Conservation (phyloP, 2,888 invertebrate genomes). For the Lomographa bimaculata region DNA sequence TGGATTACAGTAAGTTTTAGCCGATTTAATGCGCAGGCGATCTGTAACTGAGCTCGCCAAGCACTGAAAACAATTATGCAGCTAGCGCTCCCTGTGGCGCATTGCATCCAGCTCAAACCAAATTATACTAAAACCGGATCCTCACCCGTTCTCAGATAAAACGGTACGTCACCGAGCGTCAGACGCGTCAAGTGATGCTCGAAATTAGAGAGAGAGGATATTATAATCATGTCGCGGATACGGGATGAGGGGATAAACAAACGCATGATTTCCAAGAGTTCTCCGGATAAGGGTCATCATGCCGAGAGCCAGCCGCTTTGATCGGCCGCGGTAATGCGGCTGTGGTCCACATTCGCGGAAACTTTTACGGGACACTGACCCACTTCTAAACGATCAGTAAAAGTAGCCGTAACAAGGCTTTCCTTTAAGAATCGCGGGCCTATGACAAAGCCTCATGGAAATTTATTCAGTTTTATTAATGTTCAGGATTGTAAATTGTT, state of each 20-base stretch:
- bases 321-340: conserved; percentile 63
- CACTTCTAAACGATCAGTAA: conserved; percentile 64
- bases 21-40: conserved; percentile 38
- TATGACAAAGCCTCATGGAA: conserved; percentile 34
- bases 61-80: conserved; percentile 61
- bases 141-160: conserved; percentile 16
- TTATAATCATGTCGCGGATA: conserved; percentile 31
- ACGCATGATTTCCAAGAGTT: conserved; percentile 55
- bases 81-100: conserved; percentile 32
- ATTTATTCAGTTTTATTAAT: conserved; percentile 24
- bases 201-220: conserved; percentile 30
- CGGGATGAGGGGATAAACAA: conserved; percentile 47
- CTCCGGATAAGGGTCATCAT: conserved; percentile 54
- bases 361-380: conserved; percentile 78
- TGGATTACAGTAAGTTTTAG: conserved; percentile 40
- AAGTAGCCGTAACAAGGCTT: conserved; percentile 56
- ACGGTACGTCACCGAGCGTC: conserved; percentile 22
- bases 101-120: conserved; percentile 38
- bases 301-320: conserved; percentile 61
- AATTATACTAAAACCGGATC: conserved; percentile 35
- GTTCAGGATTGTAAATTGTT: conserved; percentile 15
- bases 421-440: conserved; percentile 48
- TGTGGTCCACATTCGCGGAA: conserved; percentile 68
- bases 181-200: conserved; percentile 28
- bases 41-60: conserved; percentile 41